Base-by-base conservation (phyloP, 2,113 vertebrate genomes). In the Sinocyclocheilus anophthalmus region DNA sequence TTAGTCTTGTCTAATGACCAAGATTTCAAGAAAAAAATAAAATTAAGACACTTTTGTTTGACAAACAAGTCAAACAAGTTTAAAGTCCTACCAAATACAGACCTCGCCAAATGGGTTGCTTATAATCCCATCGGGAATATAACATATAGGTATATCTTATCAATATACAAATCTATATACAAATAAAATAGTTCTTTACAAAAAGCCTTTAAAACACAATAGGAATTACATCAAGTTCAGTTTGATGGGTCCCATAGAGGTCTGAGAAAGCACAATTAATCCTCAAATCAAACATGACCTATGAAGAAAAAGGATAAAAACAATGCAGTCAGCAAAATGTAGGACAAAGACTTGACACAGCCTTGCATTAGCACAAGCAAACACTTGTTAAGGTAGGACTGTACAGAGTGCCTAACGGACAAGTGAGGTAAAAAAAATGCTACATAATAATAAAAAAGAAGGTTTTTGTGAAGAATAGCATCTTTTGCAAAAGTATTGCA, bases 111-210 rank as follows among this genome's bases (percentile, higher is more conserved):
- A 84, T 86, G 91, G 88, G 88, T 90, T 92, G 91, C 88, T 88
- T 92, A 85, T 91, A 83, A 87, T 75, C 93, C 93, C 93, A 94
- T 85, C 92, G 92, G 93, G 90, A 94, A 94, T 91, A 85, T 85
- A 86, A 84, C n/a, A 87, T 89, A 89, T 75, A 91, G 78, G 73
- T 90, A 87, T 90, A 80, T 85, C 83, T 90, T 86, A 90, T 80
- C 20, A 80, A 85, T 89, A 84, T 91, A 91, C 55, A 91, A 91
- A 89, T 89, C 90, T 90, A 91, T 85, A 48, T 48, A 48, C 45
- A 88, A 92, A 82, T 79, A 83, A 90, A 90, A 88, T 85, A 84
- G 18, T 86, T 85, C 37, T 69, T 87, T 84, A 84, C 18, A 53
- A 39, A 50, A 30, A 70, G 75, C 80, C 22, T 88, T 86, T 81